Conservation (phyloP, 2,888 invertebrate genomes). For the Agonopterix alstromeriana region DNA sequence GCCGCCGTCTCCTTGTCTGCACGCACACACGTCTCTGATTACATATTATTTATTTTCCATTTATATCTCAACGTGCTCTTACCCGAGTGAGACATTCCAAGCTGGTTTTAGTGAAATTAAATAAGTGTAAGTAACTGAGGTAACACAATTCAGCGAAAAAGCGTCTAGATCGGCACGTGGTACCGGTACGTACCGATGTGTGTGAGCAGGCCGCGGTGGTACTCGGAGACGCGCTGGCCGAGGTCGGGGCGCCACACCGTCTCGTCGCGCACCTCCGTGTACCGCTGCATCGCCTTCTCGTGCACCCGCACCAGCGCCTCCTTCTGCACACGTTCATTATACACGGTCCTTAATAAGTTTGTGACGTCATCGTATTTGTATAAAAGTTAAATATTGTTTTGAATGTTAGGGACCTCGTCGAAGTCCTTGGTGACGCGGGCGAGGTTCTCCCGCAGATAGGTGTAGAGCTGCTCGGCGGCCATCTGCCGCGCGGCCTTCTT, state of each 20-base stretch:
- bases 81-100: no score
- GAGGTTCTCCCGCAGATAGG: slow-evolving; percentile 50
- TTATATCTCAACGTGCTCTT: no score
- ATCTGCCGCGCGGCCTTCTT: slow-evolving; percentile 81
- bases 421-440: slow-evolving; percentile 46
- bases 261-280: slow-evolving; percentile 26
- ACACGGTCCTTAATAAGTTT: no score
- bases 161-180: no score
- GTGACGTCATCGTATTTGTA: no score
- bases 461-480: slow-evolving; percentile 69
- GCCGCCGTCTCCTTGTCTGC: background rate
- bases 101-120: no score
- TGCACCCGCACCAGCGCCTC: slow-evolving; percentile 50
- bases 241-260: slow-evolving; percentile 36
- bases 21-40: no score
- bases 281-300: slow-evolving; percentile 48
- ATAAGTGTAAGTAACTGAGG: background rate
- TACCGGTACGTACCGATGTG: slow-evolving; percentile 27
- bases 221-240: slow-evolving; percentile 42
- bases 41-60: no score
- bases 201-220: slow-evolving; percentile 40
- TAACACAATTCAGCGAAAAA: no score
- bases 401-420: slow-evolving; percentile 34
- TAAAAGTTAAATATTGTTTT: background rate
- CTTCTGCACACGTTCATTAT: slow-evolving; percentile 26